phyloP scores from a whole-genome alignment of 2,113 vertebrate genomes.

The Microcebus murinus region DNA sequence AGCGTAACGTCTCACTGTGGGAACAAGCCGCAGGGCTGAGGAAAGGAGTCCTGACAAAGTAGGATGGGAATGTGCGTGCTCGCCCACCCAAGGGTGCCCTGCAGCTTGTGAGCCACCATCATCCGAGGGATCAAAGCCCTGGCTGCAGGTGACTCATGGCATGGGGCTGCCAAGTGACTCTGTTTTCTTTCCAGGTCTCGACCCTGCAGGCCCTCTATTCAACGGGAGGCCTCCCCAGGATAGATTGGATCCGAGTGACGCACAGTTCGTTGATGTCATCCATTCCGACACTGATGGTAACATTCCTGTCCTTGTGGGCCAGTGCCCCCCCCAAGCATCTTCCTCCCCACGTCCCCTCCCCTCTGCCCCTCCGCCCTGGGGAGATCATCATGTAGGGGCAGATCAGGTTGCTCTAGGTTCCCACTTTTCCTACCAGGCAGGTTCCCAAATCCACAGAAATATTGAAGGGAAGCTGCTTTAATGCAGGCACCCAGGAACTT shows the following conservation, averaged over 20 bases:
- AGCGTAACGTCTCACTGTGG: neutral
- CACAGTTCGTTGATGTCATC: conserved; percentile 94
- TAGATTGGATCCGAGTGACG: conserved; percentile 92
- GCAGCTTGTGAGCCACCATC: neutral
- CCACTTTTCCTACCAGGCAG: neutral
- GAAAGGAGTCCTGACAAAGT: neutral
- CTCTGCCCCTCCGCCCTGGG: too few relatives aligned
- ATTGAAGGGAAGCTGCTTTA: neutral
- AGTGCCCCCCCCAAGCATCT: neutral
- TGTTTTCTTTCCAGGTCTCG: conserved; percentile 88
- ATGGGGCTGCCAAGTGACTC: conserved; percentile 11
- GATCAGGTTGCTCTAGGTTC: neutral
- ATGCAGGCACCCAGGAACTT: neutral
- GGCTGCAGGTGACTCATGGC: conserved; percentile 35
- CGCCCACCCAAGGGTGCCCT: neutral
- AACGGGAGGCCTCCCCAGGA: conserved; percentile 85
- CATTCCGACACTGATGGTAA: conserved; percentile 95
- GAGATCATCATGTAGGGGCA: neutral
- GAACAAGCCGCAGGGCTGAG: conserved; percentile 1
- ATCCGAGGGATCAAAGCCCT: neutral
- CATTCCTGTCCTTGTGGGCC: neutral
- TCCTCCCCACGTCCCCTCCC: neutral
- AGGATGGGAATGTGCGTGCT: neutral
- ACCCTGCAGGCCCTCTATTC: conserved; percentile 95
- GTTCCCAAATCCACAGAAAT: neutral